Percentiles rank a stretch among this genome's conserved stretches.
These are phyloP conservation scores for Harpalus rubripes DNA, from an alignment of 2,888 invertebrate genomes.

Conservation along the genomic window DNA sequence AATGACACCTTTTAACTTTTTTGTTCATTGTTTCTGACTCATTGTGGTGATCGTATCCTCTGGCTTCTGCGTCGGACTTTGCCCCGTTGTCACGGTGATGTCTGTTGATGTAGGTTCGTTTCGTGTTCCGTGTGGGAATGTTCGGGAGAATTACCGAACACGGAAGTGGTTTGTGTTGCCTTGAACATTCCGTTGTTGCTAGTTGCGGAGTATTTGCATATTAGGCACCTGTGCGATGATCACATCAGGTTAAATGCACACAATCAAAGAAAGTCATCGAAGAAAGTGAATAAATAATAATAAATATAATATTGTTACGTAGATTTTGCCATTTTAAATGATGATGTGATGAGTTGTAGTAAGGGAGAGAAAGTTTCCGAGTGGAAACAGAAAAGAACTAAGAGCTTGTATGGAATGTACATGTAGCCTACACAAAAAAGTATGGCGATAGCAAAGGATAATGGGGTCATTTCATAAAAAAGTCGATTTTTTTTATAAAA, in stretches of 20 bases:
- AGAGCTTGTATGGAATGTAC: too few relatives aligned
- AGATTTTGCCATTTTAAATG: too few relatives aligned
- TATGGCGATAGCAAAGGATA: too few relatives aligned
- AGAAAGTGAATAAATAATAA: too few relatives aligned
- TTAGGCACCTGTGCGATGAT: conserved; percentile 21
- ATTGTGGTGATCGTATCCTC: conserved; percentile 4
- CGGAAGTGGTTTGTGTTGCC: conserved; percentile 24
- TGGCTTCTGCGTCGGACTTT: not conserved
- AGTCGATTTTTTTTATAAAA: too few relatives aligned
- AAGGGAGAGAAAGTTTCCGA: too few relatives aligned
- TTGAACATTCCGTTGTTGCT: conserved; percentile 26
- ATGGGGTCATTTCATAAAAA: too few relatives aligned
- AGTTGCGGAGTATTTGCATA: conserved; percentile 3
- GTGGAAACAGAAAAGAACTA: too few relatives aligned
- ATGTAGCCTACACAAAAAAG: too few relatives aligned
- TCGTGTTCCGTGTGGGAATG: not conserved
- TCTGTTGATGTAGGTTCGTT: conserved; percentile 19
- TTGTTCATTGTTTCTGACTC: not conserved
- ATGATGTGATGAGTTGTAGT: too few relatives aligned
- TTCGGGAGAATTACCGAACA: conserved; percentile 24
- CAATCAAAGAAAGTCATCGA: not conserved
- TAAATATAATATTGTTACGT: too few relatives aligned
- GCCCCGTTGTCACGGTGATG: not conserved
- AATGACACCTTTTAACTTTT: conserved; percentile 15
- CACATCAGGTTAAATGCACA: not conserved